Evolutionary conservation across 2,113 vertebrate genomes (phyloP).

Genomic region (Rhinichthys klamathensis): DNA sequence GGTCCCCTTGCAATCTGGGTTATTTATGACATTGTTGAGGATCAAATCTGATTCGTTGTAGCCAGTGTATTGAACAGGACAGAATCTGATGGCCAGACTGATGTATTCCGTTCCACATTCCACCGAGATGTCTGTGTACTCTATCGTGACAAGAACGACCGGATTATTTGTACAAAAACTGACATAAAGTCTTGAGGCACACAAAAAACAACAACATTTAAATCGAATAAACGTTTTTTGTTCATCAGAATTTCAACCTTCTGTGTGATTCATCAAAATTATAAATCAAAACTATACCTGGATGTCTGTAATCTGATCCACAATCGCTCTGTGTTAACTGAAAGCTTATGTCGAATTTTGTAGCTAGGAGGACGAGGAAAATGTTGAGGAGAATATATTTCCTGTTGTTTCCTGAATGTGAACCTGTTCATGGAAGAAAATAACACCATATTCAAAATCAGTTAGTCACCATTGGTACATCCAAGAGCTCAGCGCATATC

Average conservation of each 20-base stretch:
- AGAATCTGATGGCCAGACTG: constrained; percentile 65
- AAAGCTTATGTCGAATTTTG: constrained; percentile 53
- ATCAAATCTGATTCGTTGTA: constrained; percentile 71
- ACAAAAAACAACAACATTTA: not conserved
- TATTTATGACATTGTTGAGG: constrained; percentile 61
- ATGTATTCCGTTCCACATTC: constrained; percentile 69
- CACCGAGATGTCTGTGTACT: constrained; percentile 69
- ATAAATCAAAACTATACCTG: constrained; percentile 44
- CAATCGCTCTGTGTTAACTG: constrained; percentile 50
- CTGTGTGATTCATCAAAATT: not conserved
- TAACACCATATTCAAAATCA: constrained; percentile 29
- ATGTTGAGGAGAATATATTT: constrained; percentile 57
- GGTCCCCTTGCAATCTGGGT: constrained; percentile 62
- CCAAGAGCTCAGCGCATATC: not conserved
- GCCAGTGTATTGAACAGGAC: constrained; percentile 71
- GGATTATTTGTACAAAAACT: not conserved
- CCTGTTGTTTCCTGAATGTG: constrained; percentile 23
- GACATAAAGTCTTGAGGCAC: not conserved
- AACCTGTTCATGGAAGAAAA: constrained; percentile 47
- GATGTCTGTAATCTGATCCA: constrained; percentile 32
- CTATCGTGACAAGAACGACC: constrained; percentile 48
- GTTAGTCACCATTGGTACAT: constrained; percentile 24
- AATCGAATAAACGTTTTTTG: not conserved
- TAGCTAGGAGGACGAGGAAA: constrained; percentile 53
- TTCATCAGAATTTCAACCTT: not conserved